A percentile compares a stretch with the other conserved stretches of the same genome.
These are phyloP conservation scores for Noctua pronuba DNA, from an alignment of 2,888 invertebrate species.

Conservation along the genomic window DNA sequence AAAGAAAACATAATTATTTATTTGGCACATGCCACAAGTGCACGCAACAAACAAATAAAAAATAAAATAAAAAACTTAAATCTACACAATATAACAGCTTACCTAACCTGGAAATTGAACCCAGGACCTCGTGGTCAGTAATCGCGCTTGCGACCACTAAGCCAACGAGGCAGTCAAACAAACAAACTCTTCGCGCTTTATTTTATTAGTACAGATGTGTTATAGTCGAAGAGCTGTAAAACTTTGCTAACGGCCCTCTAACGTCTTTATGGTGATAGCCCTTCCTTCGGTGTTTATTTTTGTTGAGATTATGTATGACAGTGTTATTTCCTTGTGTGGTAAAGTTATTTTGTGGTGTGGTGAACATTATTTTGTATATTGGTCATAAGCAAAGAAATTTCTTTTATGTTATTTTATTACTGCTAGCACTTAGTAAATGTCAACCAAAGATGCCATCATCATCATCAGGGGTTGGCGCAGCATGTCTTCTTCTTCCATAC, in stretches of 20 bases:
- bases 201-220: constrained; percentile 1
- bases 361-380: background rate
- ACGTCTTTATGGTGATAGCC: constrained; percentile 57
- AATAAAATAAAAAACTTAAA: too few relatives aligned
- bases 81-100: too few relatives aligned
- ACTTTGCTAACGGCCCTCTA: constrained; percentile 57
- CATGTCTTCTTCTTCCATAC: too few relatives aligned
- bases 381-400: background rate
- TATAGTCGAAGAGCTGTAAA: constrained; percentile 52
- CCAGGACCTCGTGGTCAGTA: background rate
- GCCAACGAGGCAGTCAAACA: background rate
- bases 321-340: constrained; percentile 30
- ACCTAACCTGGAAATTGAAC: background rate
- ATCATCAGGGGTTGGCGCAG: too few relatives aligned
- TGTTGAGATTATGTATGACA: constrained; percentile 27
- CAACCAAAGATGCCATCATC: background rate
- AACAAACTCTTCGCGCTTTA: background rate
- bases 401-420: background rate
- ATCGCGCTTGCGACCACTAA: background rate
- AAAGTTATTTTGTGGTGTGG: background rate
- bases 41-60: too few relatives aligned
- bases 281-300: constrained; percentile 36
- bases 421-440: background rate
- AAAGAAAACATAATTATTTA: too few relatives aligned
- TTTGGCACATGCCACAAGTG: too few relatives aligned